phyloP scores from a whole-genome alignment of 2,888 invertebrate species.

The Oxytorus armatus region DNA sequence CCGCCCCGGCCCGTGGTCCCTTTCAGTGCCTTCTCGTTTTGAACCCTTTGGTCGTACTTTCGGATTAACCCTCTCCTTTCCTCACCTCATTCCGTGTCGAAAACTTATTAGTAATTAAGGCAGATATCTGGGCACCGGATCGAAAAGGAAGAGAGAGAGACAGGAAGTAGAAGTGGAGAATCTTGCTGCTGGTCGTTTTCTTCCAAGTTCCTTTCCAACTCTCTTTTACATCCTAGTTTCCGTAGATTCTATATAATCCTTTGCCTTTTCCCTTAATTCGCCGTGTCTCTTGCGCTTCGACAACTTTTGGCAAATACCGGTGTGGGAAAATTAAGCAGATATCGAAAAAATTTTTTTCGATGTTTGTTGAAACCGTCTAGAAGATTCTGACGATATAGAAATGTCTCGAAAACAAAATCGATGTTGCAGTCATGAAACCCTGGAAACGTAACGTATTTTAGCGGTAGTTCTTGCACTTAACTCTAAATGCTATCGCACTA shows the following conservation, averaged over 20 bases:
- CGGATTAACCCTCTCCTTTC: slow-evolving; percentile 84
- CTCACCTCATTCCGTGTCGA: slow-evolving; percentile 85
- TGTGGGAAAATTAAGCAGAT: slow-evolving; percentile 18
- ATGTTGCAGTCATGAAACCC: background rate
- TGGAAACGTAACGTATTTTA: background rate
- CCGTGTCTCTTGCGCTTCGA: slow-evolving; percentile 76
- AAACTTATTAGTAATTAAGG: slow-evolving; percentile 85
- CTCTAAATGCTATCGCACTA: slow-evolving; percentile 8
- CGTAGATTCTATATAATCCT: slow-evolving; percentile 52
- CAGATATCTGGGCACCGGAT: slow-evolving; percentile 81
- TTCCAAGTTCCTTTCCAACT: slow-evolving; percentile 69
- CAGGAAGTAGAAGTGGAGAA: slow-evolving; percentile 61
- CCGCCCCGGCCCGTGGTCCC: slow-evolving; percentile 47
- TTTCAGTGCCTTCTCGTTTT: slow-evolving; percentile 69
- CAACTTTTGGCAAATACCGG: slow-evolving; percentile 78
- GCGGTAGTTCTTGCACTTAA: background rate
- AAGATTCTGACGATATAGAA: background rate
- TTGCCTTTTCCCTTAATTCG: slow-evolving; percentile 26
- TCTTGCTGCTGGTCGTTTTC: slow-evolving; percentile 62
- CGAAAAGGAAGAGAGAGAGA: slow-evolving; percentile 66
- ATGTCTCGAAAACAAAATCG: background rate
- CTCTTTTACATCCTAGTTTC: slow-evolving; percentile 74
- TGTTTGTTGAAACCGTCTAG: background rate
- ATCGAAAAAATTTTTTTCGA: slow-evolving; percentile 41
- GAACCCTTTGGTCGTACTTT: slow-evolving; percentile 83